Evolutionary conservation across 2,113 vertebrate species (phyloP).

Genomic region (Protobothrops mucrosquamatus): DNA sequence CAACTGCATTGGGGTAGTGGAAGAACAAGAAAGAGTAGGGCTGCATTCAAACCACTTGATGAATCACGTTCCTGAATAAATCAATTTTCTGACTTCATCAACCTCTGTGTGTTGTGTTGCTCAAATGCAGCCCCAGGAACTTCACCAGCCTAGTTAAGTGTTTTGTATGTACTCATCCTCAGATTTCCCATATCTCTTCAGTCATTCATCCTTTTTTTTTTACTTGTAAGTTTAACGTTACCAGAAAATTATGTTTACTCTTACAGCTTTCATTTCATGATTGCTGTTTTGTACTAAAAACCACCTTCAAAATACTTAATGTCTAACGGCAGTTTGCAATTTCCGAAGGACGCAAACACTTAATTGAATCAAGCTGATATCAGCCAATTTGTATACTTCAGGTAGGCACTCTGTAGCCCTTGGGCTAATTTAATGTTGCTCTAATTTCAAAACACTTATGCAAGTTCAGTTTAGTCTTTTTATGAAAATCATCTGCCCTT

Average conservation of each 20-base stretch:
- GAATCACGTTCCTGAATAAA: not conserved
- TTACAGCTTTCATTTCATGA: not conserved
- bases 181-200: not conserved
- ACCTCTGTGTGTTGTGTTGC: not conserved
- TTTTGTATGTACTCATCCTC: not conserved
- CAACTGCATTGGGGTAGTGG: not conserved
- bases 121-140: not conserved
- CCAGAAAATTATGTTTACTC: not conserved
- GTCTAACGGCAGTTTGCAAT: not conserved
- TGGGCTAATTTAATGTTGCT: not conserved
- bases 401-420: not conserved
- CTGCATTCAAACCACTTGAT: not conserved
- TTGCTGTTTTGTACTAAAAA: not conserved
- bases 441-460: not conserved
- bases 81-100: not conserved
- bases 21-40: not conserved
- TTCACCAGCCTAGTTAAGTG: not conserved
- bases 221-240: not conserved
- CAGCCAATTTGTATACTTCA: not conserved
- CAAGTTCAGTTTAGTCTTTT: not conserved
- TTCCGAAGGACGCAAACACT: not conserved
- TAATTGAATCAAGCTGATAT: not conserved
- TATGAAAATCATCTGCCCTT: not conserved
- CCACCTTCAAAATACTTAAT: not conserved
- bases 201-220: not conserved